phyloP scores from a whole-genome alignment of 2,888 invertebrate species.

The Oxystoma pomonae region DNA sequence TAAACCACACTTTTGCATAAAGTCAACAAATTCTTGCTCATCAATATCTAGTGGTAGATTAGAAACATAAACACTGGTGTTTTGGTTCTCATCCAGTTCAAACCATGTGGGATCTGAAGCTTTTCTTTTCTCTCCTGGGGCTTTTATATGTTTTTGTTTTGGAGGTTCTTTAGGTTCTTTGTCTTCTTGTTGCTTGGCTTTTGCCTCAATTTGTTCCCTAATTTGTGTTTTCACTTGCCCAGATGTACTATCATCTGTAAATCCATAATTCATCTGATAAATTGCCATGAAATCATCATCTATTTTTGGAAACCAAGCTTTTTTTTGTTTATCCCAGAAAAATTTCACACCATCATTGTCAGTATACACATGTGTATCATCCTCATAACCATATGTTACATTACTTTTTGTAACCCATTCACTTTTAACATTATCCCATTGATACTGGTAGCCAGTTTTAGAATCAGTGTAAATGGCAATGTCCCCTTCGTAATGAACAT shows the following conservation, averaged over 20 bases:
- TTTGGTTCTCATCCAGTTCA: constrained; percentile 79
- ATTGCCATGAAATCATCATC: constrained; percentile 94
- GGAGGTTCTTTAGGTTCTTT: constrained; percentile 10
- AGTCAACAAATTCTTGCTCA: constrained; percentile 67
- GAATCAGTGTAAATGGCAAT: constrained; percentile 74
- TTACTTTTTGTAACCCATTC: constrained; percentile 53
- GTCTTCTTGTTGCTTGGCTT: background rate
- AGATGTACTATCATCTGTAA: constrained; percentile 57
- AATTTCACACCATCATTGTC: constrained; percentile 85
- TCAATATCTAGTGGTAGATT: constrained; percentile 86
- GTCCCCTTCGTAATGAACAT: constrained; percentile 67
- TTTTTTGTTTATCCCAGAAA: constrained; percentile 87
- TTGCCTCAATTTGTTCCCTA: constrained; percentile 21
- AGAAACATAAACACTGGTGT: constrained; percentile 94
- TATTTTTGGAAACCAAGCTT: constrained; percentile 95
- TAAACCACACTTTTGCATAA: constrained; percentile 96
- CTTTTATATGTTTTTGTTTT: constrained; percentile 33
- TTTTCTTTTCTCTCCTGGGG: constrained; percentile 49
- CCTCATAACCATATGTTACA: constrained; percentile 63
- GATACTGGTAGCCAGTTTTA: constrained; percentile 60
- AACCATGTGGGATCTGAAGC: constrained; percentile 73
- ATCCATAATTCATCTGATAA: constrained; percentile 95
- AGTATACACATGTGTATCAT: constrained; percentile 74
- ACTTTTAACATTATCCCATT: constrained; percentile 58
- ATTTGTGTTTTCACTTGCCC: constrained; percentile 26